phyloP scores from a whole-genome alignment of 2,113 vertebrate genomes.

The Malurus alboscapulatus region DNA sequence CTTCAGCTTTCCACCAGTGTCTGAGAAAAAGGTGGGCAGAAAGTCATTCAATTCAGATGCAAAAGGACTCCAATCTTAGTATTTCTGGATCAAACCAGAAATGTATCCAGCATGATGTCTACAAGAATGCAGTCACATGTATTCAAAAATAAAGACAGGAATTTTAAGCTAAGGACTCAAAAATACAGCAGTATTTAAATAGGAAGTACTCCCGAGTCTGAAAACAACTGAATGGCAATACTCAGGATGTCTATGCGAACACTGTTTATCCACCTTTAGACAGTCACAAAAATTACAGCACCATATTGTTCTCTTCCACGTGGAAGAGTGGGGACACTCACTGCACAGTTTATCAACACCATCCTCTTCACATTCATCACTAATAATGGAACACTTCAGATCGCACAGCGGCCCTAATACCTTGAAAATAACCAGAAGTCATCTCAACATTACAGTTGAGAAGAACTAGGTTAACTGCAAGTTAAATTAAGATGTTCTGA shows the following conservation, averaged over 20 bases:
- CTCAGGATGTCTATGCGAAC: background rate
- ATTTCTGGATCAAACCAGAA: conserved; percentile 9
- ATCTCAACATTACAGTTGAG: background rate
- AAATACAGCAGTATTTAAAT: background rate
- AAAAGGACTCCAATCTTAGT: background rate
- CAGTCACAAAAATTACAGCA: background rate
- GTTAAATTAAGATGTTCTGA: background rate
- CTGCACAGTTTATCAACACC: background rate
- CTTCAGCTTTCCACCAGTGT: background rate
- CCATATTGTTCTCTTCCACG: background rate
- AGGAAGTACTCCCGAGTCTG: background rate
- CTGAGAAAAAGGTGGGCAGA: conserved; percentile 33
- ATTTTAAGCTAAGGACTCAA: background rate
- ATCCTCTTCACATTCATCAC: background rate
- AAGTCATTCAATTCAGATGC: background rate
- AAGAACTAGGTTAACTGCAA: background rate
- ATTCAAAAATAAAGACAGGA: background rate
- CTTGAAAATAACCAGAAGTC: background rate
- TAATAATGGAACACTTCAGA: background rate
- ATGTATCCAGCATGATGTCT: background rate
- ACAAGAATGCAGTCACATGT: background rate
- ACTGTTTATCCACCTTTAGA: background rate
- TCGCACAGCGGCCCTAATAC: background rate
- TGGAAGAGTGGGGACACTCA: background rate
- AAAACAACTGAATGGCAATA: background rate